phyloP scores from a whole-genome alignment of 1,140 invertebrate species.

The Sarcophaga bullata region DNA sequence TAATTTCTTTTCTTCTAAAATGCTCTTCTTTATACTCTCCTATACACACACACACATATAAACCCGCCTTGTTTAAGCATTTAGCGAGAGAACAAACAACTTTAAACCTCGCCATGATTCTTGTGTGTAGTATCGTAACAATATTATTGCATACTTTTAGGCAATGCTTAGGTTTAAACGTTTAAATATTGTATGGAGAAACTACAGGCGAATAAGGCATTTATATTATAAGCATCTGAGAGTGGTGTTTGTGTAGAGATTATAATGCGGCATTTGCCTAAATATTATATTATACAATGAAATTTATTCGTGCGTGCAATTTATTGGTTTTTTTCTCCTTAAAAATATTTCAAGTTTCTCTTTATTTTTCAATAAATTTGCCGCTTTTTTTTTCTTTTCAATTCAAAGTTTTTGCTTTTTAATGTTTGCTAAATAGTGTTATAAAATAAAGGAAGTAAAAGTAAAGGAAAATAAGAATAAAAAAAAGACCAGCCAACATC shows the following conservation, averaged over 20 bases:
- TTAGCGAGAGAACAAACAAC: too few species aligned
- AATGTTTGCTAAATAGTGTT: too few species aligned
- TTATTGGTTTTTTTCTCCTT: conserved; percentile 15
- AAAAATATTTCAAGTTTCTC: neutral
- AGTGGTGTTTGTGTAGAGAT: neutral
- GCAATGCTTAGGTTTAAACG: neutral
- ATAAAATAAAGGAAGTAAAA: too few species aligned
- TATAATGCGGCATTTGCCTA: neutral
- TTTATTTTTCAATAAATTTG: neutral
- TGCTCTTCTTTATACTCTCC: too few species aligned
- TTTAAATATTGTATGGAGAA: neutral
- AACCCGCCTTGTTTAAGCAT: too few species aligned
- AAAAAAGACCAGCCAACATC: too few species aligned
- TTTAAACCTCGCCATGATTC: too few species aligned
- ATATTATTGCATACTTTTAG: conserved; percentile 20
- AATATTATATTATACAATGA: conserved; percentile 10
- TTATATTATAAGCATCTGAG: neutral
- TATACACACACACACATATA: too few species aligned
- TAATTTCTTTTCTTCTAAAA: too few species aligned
- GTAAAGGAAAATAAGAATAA: too few species aligned
- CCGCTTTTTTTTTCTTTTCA: too few species aligned
- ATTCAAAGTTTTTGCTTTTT: too few species aligned
- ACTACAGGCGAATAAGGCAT: neutral
- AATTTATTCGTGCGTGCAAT: conserved; percentile 22
- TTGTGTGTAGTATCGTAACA: neutral